These are phyloP conservation scores for Pyralis farinalis DNA, from an alignment of 2,888 invertebrate genomes.

Conservation along the genomic window DNA sequence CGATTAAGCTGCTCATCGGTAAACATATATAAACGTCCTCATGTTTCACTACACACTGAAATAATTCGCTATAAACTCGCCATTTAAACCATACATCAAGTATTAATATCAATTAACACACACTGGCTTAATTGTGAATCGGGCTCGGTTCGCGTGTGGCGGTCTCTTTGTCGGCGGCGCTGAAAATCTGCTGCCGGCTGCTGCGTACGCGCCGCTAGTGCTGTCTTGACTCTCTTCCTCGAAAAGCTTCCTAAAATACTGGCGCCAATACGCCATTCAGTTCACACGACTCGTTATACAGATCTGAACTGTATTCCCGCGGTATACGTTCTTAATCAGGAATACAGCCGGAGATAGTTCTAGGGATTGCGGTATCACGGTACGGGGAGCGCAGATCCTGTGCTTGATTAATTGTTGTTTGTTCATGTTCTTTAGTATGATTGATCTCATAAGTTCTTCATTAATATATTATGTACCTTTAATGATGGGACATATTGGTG, in stretches of 20 bases:
- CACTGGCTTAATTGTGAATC: constrained; percentile 79
- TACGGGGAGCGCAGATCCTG: constrained; percentile 74
- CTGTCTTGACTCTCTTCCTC: constrained; percentile 59
- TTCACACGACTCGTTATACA: constrained; percentile 28
- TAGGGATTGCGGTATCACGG: constrained; percentile 67
- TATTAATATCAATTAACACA: constrained; percentile 81
- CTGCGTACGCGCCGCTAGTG: constrained; percentile 40
- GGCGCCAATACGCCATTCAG: constrained; percentile 62
- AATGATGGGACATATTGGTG: too few species aligned
- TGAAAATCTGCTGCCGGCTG: constrained; percentile 39
- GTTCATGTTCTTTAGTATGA: constrained; percentile 16
- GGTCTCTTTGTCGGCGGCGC: constrained; percentile 70
- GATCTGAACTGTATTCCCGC: constrained; percentile 43
- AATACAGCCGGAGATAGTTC: constrained; percentile 29
- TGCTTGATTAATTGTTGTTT: constrained; percentile 56
- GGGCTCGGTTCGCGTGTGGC: constrained; percentile 75
- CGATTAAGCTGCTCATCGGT: too few species aligned
- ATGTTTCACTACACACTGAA: constrained; percentile 3
- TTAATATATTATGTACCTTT: too few species aligned
- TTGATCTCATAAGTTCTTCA: constrained; percentile 5
- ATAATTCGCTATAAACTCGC: constrained; percentile 24
- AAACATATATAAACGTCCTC: too few species aligned
- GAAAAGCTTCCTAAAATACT: constrained; percentile 77
- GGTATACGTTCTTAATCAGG: constrained; percentile 41
- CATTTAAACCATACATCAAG: constrained; percentile 61